Base-by-base conservation (phyloP, 2,888 invertebrate genomes). In the Chymomyza procnemis region DNA sequence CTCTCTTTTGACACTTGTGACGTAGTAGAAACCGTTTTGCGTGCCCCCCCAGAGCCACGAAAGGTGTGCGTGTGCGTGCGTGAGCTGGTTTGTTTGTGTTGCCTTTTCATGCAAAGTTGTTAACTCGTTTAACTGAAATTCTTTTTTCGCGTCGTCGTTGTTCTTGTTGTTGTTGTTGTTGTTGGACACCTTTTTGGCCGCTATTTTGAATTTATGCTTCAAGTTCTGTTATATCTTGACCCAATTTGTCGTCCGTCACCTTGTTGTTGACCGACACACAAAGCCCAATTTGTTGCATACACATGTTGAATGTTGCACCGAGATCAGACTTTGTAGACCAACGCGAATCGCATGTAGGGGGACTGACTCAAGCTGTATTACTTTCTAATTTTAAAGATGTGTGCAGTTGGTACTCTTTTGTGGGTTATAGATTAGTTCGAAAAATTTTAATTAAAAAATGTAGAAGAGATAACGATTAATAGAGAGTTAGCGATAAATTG, bases 61-160 rank as follows among this genome's bases (percentile, higher is more conserved):
- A 26, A 55, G 14, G 16, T 54, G 19, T 46, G 30, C 5, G 9
- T 54, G 54, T 69, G 22, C 63, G 60, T 48, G 69, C 59, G 62
- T 66, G 69, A 46, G 14, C 63, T 52, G 60, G 68, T 82, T 71
- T 83, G 85, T 85, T 81, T 84, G 78, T 64, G 18, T 67, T 66
- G 61, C 73, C 71, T 75, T 84, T 77, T 75, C 77, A 84, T 85
- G 86, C 86, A 83, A 87, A 85, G 87, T 76, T 80, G 86, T 76
- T 87, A 85, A 75, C 87, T 85, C 74, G 80, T 69, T 62, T 19
- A 16, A 26, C 14, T 16, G 16, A 46, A 62, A 26, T 14, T 18
- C 30, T 54, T 62, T 54, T 54, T 54, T 55, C n/a, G n/a, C n/a
- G 34, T 61, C 34, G 41, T 26, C 8, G 4, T 26, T 26, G 26